Percentiles rank a stretch among this genome's conserved stretches.
Evolutionary conservation across 1,140 invertebrate species (phyloP).

Genomic region (Bradysia coprophila): DNA sequence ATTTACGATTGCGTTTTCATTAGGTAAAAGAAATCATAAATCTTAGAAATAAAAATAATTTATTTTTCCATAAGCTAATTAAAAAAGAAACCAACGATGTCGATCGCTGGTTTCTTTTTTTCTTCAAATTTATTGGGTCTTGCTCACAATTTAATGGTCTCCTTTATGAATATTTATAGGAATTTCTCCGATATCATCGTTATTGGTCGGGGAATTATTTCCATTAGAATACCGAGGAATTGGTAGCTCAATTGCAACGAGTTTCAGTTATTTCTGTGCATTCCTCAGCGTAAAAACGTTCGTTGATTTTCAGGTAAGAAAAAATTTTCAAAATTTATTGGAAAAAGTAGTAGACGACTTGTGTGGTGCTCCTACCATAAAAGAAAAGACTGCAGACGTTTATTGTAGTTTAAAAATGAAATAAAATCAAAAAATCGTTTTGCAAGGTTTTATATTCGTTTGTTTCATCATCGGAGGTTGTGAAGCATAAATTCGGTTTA

Average conservation of each 20-base stretch:
- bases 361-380: no score
- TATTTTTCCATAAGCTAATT: background rate
- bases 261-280: conserved; percentile 74
- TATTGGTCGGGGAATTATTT: conserved; percentile 80
- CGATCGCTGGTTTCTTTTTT: no score
- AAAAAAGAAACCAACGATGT: no score
- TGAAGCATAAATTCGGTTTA: no score
- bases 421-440: no score
- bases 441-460: no score
- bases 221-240: conserved; percentile 68
- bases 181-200: conserved; percentile 81
- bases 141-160: background rate
- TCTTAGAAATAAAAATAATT: background rate
- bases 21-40: conserved; percentile 33
- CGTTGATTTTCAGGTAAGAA: conserved; percentile 38
- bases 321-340: no score
- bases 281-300: conserved; percentile 86
- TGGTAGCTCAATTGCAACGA: conserved; percentile 66
- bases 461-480: no score
- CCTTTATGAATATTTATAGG: conserved; percentile 14
- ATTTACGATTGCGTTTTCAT: conserved; percentile 68
- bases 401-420: no score
- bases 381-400: no score
- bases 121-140: no score
- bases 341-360: no score